Evolutionary conservation across 2,113 vertebrate species (phyloP).

Genomic region (Hypocryptadius cinnamomeus): DNA sequence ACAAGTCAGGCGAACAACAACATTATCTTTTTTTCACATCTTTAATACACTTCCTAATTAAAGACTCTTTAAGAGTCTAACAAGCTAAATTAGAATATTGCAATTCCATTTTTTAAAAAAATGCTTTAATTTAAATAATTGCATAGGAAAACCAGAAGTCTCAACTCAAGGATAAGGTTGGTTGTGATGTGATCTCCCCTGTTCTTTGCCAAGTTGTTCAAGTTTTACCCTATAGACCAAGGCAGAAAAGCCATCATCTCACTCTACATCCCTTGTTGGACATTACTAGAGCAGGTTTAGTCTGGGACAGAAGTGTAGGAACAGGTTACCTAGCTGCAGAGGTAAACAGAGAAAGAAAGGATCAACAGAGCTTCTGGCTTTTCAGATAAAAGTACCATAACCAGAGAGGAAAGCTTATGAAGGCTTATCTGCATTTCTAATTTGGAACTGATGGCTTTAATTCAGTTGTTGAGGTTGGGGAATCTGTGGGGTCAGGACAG

Average conservation of each 20-base stretch:
- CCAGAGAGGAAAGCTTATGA: background rate
- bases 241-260: background rate
- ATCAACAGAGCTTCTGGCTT: background rate
- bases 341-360: background rate
- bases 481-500: background rate
- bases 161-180: background rate
- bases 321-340: background rate
- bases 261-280: background rate
- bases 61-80: background rate
- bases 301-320: background rate
- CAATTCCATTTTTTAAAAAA: background rate
- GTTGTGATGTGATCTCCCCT: background rate
- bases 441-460: background rate
- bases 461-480: background rate
- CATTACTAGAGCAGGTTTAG: background rate
- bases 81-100: background rate
- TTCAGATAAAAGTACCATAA: background rate
- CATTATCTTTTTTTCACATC: background rate
- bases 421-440: background rate
- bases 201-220: background rate
- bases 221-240: background rate
- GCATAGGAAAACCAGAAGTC: background rate
- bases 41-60: background rate
- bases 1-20: background rate
- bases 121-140: background rate